Conservation (phyloP, 2,797 vertebrate genomes). For the Gymnocypris eckloni region DNA sequence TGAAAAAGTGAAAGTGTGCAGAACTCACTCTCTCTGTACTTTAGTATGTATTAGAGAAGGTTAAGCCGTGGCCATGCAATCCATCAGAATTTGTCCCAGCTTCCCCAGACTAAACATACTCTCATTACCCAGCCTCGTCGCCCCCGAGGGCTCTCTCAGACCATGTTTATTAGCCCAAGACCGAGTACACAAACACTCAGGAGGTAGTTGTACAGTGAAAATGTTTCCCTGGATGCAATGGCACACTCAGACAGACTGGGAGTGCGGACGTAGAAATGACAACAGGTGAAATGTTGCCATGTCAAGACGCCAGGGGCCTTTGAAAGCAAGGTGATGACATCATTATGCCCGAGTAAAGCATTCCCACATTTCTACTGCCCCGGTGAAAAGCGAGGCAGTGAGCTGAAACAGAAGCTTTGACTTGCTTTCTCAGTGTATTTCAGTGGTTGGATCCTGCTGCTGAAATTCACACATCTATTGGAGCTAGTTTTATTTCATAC, state of each 20-base stretch:
- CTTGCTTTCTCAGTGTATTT: constrained; percentile 60
- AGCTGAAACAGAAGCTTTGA: constrained; percentile 62
- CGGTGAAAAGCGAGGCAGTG: constrained; percentile 39
- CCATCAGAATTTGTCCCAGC: constrained; percentile 83
- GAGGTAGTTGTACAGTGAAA: constrained; percentile 70
- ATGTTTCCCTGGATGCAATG: constrained; percentile 66
- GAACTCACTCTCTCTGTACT: constrained; percentile 48
- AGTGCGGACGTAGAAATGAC: constrained; percentile 64
- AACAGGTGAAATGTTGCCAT: constrained; percentile 71
- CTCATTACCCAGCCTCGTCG: constrained; percentile 78
- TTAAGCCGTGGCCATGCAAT: constrained; percentile 80
- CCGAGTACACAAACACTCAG: constrained; percentile 67
- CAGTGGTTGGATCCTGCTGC: constrained; percentile 54
- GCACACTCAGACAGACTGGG: constrained; percentile 68
- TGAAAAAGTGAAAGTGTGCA: constrained; percentile 53
- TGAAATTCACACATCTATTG: constrained; percentile 25
- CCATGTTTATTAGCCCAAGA: constrained; percentile 82
- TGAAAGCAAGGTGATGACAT: constrained; percentile 69
- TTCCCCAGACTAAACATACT: constrained; percentile 85
- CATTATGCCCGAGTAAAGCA: constrained; percentile 57
- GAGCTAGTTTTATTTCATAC: constrained; percentile 26
- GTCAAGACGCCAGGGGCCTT: constrained; percentile 70
- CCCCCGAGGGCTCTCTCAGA: constrained; percentile 71
- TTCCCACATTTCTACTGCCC: constrained; percentile 53
- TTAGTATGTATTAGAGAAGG: constrained; percentile 60